phyloP scores from a whole-genome alignment of 2,113 vertebrate species.

The Muntiacus muntjak region DNA sequence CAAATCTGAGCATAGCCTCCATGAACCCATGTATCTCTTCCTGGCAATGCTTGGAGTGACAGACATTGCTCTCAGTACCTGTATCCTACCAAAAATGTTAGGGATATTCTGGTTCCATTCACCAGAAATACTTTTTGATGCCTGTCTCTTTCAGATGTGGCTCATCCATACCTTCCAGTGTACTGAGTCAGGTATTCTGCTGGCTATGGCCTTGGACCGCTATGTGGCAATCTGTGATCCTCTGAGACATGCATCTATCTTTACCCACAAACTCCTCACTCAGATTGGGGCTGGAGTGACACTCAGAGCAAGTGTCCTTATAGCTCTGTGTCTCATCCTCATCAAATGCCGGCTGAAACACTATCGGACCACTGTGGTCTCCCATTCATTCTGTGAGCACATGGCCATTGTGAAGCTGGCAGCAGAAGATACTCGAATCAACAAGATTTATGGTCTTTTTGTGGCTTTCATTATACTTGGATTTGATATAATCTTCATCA shows the following conservation, averaged over 20 bases:
- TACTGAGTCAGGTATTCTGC: constrained; percentile 25
- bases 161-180: constrained; percentile 3
- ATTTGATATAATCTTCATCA: constrained; percentile 35
- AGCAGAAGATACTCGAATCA: not conserved
- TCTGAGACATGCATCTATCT: constrained; percentile 44
- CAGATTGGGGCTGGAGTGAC: not conserved
- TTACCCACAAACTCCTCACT: constrained; percentile 1
- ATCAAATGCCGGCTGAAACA: not conserved
- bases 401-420: constrained; percentile 28
- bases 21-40: constrained; percentile 40
- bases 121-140: not conserved
- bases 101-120: constrained; percentile 54
- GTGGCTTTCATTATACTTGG: constrained; percentile 39
- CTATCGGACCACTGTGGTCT: constrained; percentile 19
- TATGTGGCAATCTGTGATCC: constrained; percentile 59
- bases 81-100: constrained; percentile 36
- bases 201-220: constrained; percentile 45
- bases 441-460: constrained; percentile 42
- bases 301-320: not conserved
- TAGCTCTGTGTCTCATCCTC: not conserved
- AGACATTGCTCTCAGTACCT: constrained; percentile 34
- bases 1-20: constrained; percentile 5
- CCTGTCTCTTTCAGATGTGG: constrained; percentile 51
- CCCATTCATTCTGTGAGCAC: constrained; percentile 59
- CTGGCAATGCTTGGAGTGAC: constrained; percentile 25